These are phyloP conservation scores for Cataglyphis livida DNA, from an alignment of 2,888 invertebrate genomes.

Conservation along the genomic window DNA sequence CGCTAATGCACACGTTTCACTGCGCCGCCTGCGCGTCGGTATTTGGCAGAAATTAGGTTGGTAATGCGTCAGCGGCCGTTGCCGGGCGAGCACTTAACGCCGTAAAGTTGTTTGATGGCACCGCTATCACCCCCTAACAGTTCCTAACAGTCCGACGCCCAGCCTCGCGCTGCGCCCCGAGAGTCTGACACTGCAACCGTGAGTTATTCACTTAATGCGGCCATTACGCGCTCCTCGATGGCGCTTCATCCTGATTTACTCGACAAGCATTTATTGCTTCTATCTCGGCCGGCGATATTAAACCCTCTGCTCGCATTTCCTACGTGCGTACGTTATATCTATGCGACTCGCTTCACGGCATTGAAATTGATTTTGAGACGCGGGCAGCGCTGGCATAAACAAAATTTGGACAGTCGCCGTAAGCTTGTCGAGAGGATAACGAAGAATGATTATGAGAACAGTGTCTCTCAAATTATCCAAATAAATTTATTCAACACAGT, in stretches of 20 bases:
- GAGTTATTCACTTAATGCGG: constrained; percentile 85
- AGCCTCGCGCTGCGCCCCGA: constrained; percentile 69
- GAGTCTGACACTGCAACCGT: constrained; percentile 78
- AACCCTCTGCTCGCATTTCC: constrained; percentile 76
- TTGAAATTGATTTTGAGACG: constrained; percentile 40
- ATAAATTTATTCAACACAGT: constrained; percentile 12
- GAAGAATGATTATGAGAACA: constrained; percentile 13
- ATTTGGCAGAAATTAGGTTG: constrained; percentile 81
- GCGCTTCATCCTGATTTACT: constrained; percentile 85
- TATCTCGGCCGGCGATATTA: constrained; percentile 81
- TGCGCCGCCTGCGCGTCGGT: constrained; percentile 58
- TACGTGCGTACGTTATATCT: constrained; percentile 65
- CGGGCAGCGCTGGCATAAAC: constrained; percentile 24
- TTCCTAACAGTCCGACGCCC: constrained; percentile 77
- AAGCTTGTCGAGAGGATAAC: background rate
- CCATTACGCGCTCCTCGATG: constrained; percentile 84
- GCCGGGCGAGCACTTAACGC: constrained; percentile 80
- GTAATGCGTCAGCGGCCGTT: constrained; percentile 79
- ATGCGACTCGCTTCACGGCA: constrained; percentile 40
- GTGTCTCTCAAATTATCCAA: background rate
- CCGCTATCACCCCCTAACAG: constrained; percentile 81
- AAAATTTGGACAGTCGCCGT: constrained; percentile 32
- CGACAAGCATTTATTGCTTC: constrained; percentile 84
- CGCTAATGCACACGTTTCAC: constrained; percentile 65
- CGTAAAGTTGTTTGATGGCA: constrained; percentile 83